These are phyloP conservation scores for Oryctes rhinoceros DNA, from an alignment of 1,140 invertebrate species.

Conservation along the genomic window DNA sequence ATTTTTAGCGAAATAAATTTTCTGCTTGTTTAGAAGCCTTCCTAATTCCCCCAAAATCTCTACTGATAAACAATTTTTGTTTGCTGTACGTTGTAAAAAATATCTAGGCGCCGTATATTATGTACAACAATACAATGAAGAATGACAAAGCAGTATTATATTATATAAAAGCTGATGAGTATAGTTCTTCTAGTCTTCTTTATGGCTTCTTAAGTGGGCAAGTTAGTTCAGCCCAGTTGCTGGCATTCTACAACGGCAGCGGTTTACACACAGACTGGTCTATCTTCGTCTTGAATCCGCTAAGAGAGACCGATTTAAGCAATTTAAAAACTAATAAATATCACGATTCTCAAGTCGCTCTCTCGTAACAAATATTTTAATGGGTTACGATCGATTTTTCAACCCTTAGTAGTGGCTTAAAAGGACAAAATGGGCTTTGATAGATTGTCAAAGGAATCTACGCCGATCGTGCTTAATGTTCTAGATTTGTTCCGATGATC, in stretches of 20 bases:
- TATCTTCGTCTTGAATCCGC: neutral
- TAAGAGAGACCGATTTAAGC: neutral
- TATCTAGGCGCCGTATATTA: neutral
- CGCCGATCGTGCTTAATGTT: constrained; percentile 33
- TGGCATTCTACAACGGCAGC: constrained; percentile 6
- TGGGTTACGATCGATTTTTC: constrained; percentile 41
- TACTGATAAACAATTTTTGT: too few species aligned
- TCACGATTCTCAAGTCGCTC: constrained; percentile 25
- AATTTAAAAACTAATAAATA: constrained; percentile 16
- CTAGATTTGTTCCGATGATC: neutral
- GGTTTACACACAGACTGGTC: neutral
- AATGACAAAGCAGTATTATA: constrained; percentile 15
- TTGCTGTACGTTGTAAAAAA: neutral
- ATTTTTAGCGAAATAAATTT: too few species aligned
- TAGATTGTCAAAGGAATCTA: constrained; percentile 44
- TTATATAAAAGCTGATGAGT: constrained; percentile 13
- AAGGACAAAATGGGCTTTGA: constrained; percentile 23
- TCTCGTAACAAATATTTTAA: constrained; percentile 45
- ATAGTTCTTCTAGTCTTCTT: neutral
- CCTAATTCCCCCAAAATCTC: too few species aligned
- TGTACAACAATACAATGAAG: neutral
- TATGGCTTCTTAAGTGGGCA: constrained; percentile 13
- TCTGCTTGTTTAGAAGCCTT: too few species aligned
- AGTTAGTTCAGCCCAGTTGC: constrained; percentile 13
- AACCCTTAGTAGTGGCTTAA: neutral